These are phyloP conservation scores for Lutjanus campechanus DNA, from an alignment of 2,797 vertebrate species.

Conservation along the genomic window DNA sequence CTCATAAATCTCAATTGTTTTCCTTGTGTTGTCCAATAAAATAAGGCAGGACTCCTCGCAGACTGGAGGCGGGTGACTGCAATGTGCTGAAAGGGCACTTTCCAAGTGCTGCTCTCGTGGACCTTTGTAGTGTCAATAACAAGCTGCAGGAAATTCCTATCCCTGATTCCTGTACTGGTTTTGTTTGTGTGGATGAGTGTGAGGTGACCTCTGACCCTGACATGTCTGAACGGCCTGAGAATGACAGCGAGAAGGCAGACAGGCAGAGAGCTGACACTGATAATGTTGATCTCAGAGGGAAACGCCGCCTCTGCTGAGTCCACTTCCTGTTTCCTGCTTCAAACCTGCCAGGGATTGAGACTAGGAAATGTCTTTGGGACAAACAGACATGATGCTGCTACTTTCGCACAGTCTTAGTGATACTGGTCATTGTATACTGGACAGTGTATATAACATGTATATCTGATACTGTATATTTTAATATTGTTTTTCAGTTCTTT, in stretches of 20 bases:
- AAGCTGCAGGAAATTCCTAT: conserved; percentile 63
- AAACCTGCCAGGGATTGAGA: conserved; percentile 6
- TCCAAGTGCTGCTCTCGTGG: conserved; percentile 44
- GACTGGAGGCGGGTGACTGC: conserved; percentile 8
- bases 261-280: conserved; percentile 50
- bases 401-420: too few species aligned
- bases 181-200: conserved; percentile 60
- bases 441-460: too few species aligned
- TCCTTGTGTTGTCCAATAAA: conserved; percentile 68
- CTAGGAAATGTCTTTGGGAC: too few species aligned
- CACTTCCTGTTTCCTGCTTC: conserved; percentile 79
- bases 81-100: conserved; percentile 74
- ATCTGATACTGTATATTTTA: too few species aligned
- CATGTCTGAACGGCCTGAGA: conserved; percentile 38
- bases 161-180: conserved; percentile 35
- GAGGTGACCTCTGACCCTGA: conserved; percentile 71
- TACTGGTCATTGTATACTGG: too few species aligned
- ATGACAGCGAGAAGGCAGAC: conserved; percentile 43
- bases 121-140: conserved; percentile 65
- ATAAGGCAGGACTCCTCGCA: conserved; percentile 32
- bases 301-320: conserved; percentile 52
- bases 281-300: conserved; percentile 55
- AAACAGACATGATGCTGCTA: too few species aligned
- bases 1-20: conserved; percentile 76
- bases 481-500: too few species aligned